A percentile compares a stretch with the other conserved stretches of the same genome.
These are phyloP conservation scores for Tineola bisselliella DNA, from an alignment of 2,888 invertebrate species.

Conservation along the genomic window DNA sequence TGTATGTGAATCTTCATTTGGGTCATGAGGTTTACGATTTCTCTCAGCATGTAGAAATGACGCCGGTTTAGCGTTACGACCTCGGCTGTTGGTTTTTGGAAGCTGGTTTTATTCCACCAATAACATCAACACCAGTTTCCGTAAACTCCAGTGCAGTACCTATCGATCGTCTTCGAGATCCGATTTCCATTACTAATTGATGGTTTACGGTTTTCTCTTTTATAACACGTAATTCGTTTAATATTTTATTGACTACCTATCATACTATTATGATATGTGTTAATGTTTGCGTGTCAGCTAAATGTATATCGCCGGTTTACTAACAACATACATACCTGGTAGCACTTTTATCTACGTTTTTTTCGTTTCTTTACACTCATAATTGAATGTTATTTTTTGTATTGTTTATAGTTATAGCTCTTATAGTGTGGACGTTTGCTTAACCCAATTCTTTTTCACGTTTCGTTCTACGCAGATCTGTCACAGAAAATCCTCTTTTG, in stretches of 20 bases:
- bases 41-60: conserved; percentile 38
- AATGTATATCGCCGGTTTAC: not conserved
- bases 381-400: too few species aligned
- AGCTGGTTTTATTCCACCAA: conserved; percentile 28
- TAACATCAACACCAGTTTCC: conserved; percentile 21
- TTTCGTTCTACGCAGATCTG: not conserved
- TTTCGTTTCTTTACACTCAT: too few species aligned
- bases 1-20: conserved; percentile 25
- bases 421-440: not conserved
- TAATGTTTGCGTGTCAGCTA: not conserved
- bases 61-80: conserved; percentile 21
- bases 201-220: not conserved
- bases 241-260: not conserved
- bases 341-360: too few species aligned
- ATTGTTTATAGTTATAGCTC: too few species aligned
- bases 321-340: too few species aligned
- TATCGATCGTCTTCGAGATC: not conserved
- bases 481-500: not conserved
- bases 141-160: not conserved
- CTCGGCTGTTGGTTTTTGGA: conserved; percentile 39
- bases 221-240: not conserved
- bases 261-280: not conserved
- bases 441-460: not conserved
- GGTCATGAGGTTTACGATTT: conserved; percentile 55
- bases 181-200: conserved; percentile 8